These are phyloP conservation scores for Drosophila acutilabella DNA, from an alignment of 2,888 invertebrate species.

Conservation along the genomic window DNA sequence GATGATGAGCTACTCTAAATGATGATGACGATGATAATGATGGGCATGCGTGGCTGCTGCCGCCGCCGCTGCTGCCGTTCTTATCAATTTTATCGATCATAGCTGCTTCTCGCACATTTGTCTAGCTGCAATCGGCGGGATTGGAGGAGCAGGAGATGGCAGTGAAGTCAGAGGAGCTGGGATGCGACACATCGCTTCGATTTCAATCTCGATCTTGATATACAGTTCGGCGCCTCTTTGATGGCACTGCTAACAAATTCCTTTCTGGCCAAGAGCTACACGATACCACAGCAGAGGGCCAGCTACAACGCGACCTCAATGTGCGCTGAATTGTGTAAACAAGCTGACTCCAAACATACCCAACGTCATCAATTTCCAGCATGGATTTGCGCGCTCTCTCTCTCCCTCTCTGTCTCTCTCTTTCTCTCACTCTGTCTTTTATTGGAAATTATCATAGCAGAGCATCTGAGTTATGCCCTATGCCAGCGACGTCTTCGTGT, in stretches of 20 bases:
- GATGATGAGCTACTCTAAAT: slow-evolving; percentile 26
- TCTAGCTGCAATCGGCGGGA: slow-evolving; percentile 48
- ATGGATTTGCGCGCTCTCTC: slow-evolving; percentile 9
- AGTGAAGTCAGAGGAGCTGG: neutral
- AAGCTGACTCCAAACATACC: slow-evolving; percentile 83
- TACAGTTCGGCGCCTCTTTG: slow-evolving; percentile 80
- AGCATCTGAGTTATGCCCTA: slow-evolving; percentile 82
- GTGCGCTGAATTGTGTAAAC: slow-evolving; percentile 85
- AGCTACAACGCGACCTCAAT: slow-evolving; percentile 77
- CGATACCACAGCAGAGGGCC: slow-evolving; percentile 29
- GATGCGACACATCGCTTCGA: slow-evolving; percentile 66
- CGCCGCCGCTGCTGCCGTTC: slow-evolving; percentile 13
- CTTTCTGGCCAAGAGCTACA: slow-evolving; percentile 58
- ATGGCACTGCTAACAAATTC: slow-evolving; percentile 77
- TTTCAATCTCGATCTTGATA: slow-evolving; percentile 81
- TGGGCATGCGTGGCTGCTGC: slow-evolving; percentile 27
- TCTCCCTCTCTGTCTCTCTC: neutral
- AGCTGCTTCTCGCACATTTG: slow-evolving; percentile 47
- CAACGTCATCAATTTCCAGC: slow-evolving; percentile 83
- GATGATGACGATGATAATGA: slow-evolving; percentile 24
- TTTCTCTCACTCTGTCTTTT: slow-evolving; percentile 43
- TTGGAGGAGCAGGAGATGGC: neutral
- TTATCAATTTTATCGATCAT: slow-evolving; percentile 51
- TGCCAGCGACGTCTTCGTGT: slow-evolving; percentile 55
- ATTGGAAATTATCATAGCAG: slow-evolving; percentile 82